Percentiles rank a stretch among this genome's conserved stretches.
Evolutionary conservation across 1,140 invertebrate species (phyloP).

Genomic region (Helicorthomorpha holstii): DNA sequence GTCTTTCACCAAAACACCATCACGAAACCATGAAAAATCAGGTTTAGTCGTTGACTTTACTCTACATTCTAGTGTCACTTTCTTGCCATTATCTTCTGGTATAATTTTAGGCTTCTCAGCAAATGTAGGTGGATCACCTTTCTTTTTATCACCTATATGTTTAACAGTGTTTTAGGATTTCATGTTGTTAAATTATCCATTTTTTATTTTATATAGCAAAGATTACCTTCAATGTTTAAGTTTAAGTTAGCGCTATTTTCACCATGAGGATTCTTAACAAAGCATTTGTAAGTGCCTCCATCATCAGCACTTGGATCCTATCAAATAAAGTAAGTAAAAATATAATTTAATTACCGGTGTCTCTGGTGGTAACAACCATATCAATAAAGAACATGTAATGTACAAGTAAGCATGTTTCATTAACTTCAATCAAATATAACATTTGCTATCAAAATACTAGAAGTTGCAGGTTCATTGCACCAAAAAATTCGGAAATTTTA

Average conservation of each 20-base stretch:
- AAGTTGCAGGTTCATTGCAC: too few relatives aligned
- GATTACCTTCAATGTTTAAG: constrained; percentile 83
- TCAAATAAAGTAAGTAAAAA: constrained; percentile 18
- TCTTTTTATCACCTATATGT: constrained; percentile 50
- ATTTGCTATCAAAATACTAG: too few relatives aligned
- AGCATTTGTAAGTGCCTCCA: constrained; percentile 92
- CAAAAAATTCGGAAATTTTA: too few relatives aligned
- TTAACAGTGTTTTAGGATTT: neutral
- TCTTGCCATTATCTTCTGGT: constrained; percentile 84
- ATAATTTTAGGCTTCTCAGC: constrained; percentile 90
- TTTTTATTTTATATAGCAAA: neutral
- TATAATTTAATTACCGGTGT: too few relatives aligned
- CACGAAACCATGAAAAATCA: constrained; percentile 79
- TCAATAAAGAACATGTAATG: too few relatives aligned
- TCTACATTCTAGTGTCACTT: constrained; percentile 95
- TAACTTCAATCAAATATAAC: too few relatives aligned
- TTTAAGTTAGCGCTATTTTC: constrained; percentile 97
- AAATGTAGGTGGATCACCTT: constrained; percentile 91
- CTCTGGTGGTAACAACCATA: too few relatives aligned
- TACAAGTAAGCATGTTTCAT: too few relatives aligned
- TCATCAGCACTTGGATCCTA: constrained; percentile 86
- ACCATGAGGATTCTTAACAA: constrained; percentile 89
- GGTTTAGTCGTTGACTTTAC: constrained; percentile 87
- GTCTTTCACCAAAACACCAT: constrained; percentile 56
- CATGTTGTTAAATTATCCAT: neutral